phyloP scores from a whole-genome alignment of 2,888 invertebrate genomes.

The Eilema sororculum region DNA sequence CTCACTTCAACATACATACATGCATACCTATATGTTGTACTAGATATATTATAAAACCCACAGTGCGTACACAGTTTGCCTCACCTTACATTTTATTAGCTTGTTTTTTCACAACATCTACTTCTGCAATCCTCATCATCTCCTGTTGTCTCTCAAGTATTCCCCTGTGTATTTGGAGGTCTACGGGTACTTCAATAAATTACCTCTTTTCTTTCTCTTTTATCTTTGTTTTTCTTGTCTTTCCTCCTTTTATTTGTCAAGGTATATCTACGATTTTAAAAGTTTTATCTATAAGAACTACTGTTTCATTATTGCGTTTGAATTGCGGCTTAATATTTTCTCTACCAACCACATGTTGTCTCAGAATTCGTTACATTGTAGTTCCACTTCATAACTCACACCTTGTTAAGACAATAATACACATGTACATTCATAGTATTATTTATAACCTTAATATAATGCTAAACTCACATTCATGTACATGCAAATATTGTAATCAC shows the following conservation, averaged over 20 bases:
- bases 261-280: too few relatives aligned
- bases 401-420: not conserved
- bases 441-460: not conserved
- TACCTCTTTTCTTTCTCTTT: not conserved
- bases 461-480: not conserved
- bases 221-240: not conserved
- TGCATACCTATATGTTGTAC: conserved; percentile 2
- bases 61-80: not conserved
- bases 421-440: not conserved
- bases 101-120: not conserved
- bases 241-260: not conserved
- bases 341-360: not conserved
- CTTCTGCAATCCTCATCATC: not conserved
- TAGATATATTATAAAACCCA: not conserved
- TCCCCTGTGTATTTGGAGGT: not conserved
- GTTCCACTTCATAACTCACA: not conserved
- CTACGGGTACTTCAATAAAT: too few relatives aligned
- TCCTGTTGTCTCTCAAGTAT: not conserved
- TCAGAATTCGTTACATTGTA: not conserved
- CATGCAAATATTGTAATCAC: not conserved
- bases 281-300: not conserved
- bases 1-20: conserved; percentile 56
- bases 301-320: not conserved
- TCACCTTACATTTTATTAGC: conserved; percentile 1
- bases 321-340: not conserved